Evolutionary conservation across 2,113 vertebrate species (phyloP).

Genomic region (Aegotheles bennettii): DNA sequence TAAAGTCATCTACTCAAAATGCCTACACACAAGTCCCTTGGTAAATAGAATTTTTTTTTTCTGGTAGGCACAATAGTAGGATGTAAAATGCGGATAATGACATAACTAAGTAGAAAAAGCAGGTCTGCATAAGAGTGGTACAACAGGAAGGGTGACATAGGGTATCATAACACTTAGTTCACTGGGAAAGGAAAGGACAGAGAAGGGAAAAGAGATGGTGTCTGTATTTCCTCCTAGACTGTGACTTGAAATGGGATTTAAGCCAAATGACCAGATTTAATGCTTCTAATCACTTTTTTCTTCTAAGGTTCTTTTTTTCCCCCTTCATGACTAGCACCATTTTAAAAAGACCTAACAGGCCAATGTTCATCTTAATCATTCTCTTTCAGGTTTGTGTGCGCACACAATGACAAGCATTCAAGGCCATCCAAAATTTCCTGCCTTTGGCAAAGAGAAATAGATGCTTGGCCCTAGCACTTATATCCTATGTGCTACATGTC

Average conservation of each 20-base stretch:
- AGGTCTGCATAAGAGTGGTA: neutral
- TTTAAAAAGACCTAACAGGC: slow-evolving; percentile 24
- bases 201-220: slow-evolving; percentile 11
- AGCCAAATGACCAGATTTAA: slow-evolving; percentile 21
- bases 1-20: neutral
- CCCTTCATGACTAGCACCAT: slow-evolving; percentile 37
- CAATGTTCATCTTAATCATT: slow-evolving; percentile 41
- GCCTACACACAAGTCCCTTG: neutral
- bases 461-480: neutral
- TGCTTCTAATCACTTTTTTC: slow-evolving; percentile 26
- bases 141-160: neutral
- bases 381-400: slow-evolving; percentile 5
- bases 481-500: neutral
- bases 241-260: slow-evolving; percentile 8
- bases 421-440: neutral
- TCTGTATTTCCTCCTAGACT: neutral
- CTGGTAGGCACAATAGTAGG: neutral
- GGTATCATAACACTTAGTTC: neutral
- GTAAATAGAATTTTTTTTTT: neutral
- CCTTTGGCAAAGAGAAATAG: neutral
- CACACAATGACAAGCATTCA: slow-evolving; percentile 46
- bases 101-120: neutral
- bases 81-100: neutral
- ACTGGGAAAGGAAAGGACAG: neutral
- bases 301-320: neutral